Percentiles rank a stretch among this genome's conserved stretches.
Conservation (phyloP, 2,888 invertebrate genomes). For the Acheta domesticus region DNA sequence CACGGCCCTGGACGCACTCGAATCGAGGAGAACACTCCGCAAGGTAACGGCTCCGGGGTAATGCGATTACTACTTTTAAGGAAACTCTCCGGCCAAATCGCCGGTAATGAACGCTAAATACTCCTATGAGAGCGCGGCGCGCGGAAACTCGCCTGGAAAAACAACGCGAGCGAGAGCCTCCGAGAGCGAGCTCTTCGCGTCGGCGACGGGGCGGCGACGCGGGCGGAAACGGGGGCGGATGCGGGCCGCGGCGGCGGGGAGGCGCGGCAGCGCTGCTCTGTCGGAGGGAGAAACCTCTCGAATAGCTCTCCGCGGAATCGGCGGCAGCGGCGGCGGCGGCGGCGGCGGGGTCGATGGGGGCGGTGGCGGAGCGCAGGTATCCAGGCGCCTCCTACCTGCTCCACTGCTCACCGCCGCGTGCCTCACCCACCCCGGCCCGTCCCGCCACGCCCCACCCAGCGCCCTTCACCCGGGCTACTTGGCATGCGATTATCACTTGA, state of each 20-base stretch:
- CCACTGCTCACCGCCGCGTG: not conserved
- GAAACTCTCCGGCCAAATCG: not conserved
- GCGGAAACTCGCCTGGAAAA: not conserved
- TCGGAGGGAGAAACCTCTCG: not conserved
- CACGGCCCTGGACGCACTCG: not conserved
- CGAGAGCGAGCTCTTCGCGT: not conserved
- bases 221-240: not conserved
- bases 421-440: not conserved
- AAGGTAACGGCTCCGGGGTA: not conserved
- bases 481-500: slow-evolving; percentile 18
- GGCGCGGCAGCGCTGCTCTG: not conserved
- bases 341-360: slow-evolving; percentile 20
- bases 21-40: not conserved
- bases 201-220: not conserved
- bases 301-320: slow-evolving; percentile 20
- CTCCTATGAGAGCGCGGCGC: not conserved
- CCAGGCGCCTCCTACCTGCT: not conserved
- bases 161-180: not conserved
- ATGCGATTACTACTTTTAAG: slow-evolving; percentile 2
- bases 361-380: slow-evolving; percentile 23
- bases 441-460: not conserved
- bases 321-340: slow-evolving; percentile 18
- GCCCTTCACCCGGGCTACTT: not conserved
- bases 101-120: slow-evolving; percentile 18
- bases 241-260: not conserved